These are phyloP conservation scores for Trichopria drosophilae DNA, from an alignment of 2,888 invertebrate genomes.

Conservation along the genomic window DNA sequence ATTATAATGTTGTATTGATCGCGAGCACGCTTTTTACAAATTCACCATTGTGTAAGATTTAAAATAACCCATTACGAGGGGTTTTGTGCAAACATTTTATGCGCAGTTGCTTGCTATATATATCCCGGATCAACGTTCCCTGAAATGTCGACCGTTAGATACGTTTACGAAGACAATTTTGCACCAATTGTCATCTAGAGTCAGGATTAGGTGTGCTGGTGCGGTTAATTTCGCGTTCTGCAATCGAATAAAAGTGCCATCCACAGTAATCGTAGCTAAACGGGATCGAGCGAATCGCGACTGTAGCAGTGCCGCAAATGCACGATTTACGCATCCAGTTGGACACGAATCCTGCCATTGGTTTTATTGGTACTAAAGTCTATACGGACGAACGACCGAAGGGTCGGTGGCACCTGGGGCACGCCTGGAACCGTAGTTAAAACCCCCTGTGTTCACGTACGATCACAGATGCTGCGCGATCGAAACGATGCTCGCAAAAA, in stretches of 20 bases:
- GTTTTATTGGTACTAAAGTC: conserved; percentile 54
- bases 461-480: conserved; percentile 25
- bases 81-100: too few relatives aligned
- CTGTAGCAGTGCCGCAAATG: conserved; percentile 37
- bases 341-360: conserved; percentile 51
- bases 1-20: too few relatives aligned
- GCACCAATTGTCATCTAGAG: too few relatives aligned
- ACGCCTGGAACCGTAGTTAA: conserved; percentile 50
- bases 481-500: conserved; percentile 5
- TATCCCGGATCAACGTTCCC: too few relatives aligned
- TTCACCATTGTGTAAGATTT: too few relatives aligned
- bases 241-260: conserved; percentile 33
- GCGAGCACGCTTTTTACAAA: too few relatives aligned
- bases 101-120: too few relatives aligned
- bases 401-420: conserved; percentile 49
- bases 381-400: conserved; percentile 47
- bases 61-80: too few relatives aligned
- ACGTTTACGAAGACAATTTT: too few relatives aligned
- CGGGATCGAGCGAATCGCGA: conserved; percentile 8
- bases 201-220: too few relatives aligned
- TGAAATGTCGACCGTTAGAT: too few relatives aligned
- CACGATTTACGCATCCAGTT: conserved; percentile 49
- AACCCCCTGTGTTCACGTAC: conserved; percentile 37
- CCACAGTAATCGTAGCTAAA: conserved; percentile 28
- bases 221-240: conserved; percentile 37